These are phyloP conservation scores for Pteronura brasiliensis DNA, from an alignment of 2,113 vertebrate species.

Conservation along the genomic window DNA sequence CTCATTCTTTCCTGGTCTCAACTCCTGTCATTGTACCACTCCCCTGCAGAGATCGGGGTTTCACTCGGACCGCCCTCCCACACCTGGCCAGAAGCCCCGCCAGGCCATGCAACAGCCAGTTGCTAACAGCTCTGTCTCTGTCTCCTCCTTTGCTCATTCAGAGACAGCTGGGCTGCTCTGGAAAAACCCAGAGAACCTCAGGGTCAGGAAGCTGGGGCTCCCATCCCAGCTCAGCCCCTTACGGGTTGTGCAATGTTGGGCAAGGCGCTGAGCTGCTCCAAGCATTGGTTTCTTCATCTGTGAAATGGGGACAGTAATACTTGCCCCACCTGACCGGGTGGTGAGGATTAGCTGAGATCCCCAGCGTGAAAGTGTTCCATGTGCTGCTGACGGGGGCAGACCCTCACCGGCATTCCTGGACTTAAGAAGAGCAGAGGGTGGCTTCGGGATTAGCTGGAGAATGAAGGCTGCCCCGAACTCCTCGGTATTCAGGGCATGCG, in stretches of 20 bases:
- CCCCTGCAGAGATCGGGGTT: background rate
- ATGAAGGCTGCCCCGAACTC: background rate
- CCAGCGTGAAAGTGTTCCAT: background rate
- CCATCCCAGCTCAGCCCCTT: background rate
- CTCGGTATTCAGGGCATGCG: background rate
- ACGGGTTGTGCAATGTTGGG: slow-evolving; percentile 25
- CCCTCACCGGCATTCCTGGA: background rate
- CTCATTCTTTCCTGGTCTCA: background rate
- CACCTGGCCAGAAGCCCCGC: background rate
- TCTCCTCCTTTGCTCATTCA: background rate
- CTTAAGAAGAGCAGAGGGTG: background rate
- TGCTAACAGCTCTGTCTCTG: no score
- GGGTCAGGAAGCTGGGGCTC: background rate
- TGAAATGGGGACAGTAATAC: slow-evolving; percentile 55
- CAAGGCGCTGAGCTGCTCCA: background rate
- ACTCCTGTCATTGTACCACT: background rate
- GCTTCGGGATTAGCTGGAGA: background rate
- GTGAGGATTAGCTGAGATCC: background rate
- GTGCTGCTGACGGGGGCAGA: background rate
- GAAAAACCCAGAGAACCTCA: slow-evolving; percentile 19
- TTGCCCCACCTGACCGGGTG: slow-evolving; percentile 11
- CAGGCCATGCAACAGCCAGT: background rate
- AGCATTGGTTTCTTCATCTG: slow-evolving; percentile 54
- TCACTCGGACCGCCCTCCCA: background rate
- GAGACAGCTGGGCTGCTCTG: background rate